Base-by-base conservation (phyloP, 2,797 vertebrate genomes). In the Hypotaenidia philippensis region DNA sequence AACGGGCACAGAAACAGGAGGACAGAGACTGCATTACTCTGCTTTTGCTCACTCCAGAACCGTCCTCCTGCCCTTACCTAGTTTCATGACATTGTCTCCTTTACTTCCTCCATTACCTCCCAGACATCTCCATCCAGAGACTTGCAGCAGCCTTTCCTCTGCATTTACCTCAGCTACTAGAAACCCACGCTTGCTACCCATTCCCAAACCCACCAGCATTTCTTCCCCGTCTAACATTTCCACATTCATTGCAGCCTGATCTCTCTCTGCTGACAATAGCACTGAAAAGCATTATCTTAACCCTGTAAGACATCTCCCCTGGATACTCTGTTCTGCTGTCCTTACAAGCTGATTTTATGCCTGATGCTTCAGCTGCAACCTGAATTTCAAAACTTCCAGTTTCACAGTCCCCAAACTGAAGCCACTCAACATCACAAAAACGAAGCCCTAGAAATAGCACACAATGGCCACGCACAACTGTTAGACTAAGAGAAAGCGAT, bases 241-340 rank as follows among this genome's bases (percentile, higher is more conserved):
- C 83, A 61, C 26, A 11, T 81, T 60, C 40, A 60, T 36, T 74
- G 44, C 75, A 80, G 83, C 32, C 40, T 84, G 45, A 64, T 50
- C 50, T 87, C 72, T 56, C 49, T 87, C 25, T 69, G 82, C 72
- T 86, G 79, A 84, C 80, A 93, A 63, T 5, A 79, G 63, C 79
- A 78, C 40, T 60, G 91, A 82, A 92, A 94, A 83, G 32, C 59
- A 45, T 88, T 81, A 79, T 60, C 69, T 72, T 90, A 89, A 93
- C 89, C 63, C 72, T 78, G 31, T 19, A 69, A 86, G 74, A 72
- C 12, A 3, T 70, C 72, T 82, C 90, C 89, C 66, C 89, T 83
- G 49, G 70, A 79, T n/a, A 61, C 27, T 70, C 74, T 68, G 25
- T 68, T 93, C 76, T 80, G 64, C 76, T 92, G 53, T 56, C 71